Percentiles rank a stretch among this genome's conserved stretches.
Conservation (phyloP, 2,888 invertebrate genomes). For the Diogma glabrata region DNA sequence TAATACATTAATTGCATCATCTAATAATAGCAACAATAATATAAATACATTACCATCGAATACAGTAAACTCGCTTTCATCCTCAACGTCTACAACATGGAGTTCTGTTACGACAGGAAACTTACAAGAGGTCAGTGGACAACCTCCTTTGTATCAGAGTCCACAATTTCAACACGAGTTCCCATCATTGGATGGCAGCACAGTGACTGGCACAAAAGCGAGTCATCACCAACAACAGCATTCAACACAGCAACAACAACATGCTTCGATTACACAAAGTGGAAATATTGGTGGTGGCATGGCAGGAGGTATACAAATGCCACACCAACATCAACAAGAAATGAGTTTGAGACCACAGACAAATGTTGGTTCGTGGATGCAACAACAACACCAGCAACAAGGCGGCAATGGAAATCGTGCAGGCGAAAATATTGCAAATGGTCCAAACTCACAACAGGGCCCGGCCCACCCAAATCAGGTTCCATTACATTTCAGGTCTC, state of each 20-base stretch:
- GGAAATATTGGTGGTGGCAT: constrained; percentile 9
- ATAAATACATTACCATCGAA: constrained; percentile 4
- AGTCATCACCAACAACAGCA: constrained; percentile 22
- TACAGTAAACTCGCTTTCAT: constrained; percentile 14
- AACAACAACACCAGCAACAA: constrained; percentile 23
- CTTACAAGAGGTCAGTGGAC: constrained; percentile 21
- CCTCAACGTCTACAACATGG: constrained; percentile 48
- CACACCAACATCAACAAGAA: constrained; percentile 17
- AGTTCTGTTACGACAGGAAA: constrained; percentile 42
- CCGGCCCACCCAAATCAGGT: constrained; percentile 44
- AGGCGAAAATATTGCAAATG: constrained; percentile 26
- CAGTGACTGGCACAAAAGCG: constrained; percentile 27
- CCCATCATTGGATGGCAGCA: constrained; percentile 62
- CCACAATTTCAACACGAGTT: constrained; percentile 94
- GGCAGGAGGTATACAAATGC: constrained; percentile 11
- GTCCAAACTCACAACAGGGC: constrained; percentile 30
- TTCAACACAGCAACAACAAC: constrained; percentile 13
- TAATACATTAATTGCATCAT: constrained; percentile 7
- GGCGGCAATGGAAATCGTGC: constrained; percentile 36
- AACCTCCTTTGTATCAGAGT: constrained; percentile 62
- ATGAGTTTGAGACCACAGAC: constrained; percentile 34
- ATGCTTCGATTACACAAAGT: constrained; percentile 10
- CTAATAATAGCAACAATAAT: neutral
- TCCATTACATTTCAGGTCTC: constrained; percentile 56
- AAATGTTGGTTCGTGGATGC: constrained; percentile 34